Evolutionary conservation across 2,888 invertebrate genomes (phyloP).

Genomic region (Archaeoteleia sp.): DNA sequence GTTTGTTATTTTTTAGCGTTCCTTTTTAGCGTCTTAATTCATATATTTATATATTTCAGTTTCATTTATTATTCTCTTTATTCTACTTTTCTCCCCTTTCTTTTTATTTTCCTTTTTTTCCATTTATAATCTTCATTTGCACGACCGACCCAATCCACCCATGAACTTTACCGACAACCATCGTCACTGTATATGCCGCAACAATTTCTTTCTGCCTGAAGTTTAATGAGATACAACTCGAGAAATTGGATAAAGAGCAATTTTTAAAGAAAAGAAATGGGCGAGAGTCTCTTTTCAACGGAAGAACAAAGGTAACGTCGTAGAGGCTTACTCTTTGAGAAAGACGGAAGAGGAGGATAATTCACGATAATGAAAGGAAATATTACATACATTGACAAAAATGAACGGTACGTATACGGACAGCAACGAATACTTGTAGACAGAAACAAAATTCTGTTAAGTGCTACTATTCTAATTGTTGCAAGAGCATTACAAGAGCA

Average conservation of each 20-base stretch:
- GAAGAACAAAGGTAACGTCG: slow-evolving; percentile 41
- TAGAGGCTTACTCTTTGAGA: slow-evolving; percentile 48
- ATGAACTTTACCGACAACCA: slow-evolving; percentile 51
- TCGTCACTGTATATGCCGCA: slow-evolving; percentile 58
- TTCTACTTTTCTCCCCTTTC: slow-evolving; percentile 7
- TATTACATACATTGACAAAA: too few relatives aligned
- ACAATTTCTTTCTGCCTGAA: slow-evolving; percentile 66
- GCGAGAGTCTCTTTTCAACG: slow-evolving; percentile 56
- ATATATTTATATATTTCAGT: slow-evolving; percentile 38
- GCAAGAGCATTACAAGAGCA: too few relatives aligned
- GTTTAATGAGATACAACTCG: slow-evolving; percentile 73
- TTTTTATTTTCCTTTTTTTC: slow-evolving; percentile 19
- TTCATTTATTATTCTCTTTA: slow-evolving; percentile 36
- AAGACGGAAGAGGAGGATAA: slow-evolving; percentile 41
- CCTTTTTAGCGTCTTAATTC: slow-evolving; percentile 38
- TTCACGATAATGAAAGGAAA: slow-evolving; percentile 38
- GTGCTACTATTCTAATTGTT: too few relatives aligned
- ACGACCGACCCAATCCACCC: slow-evolving; percentile 37
- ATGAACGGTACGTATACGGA: too few relatives aligned
- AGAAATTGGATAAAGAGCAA: slow-evolving; percentile 74
- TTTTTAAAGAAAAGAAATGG: slow-evolving; percentile 70
- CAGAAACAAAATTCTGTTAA: too few relatives aligned
- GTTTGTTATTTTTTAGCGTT: slow-evolving; percentile 47
- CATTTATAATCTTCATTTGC: slow-evolving; percentile 47
- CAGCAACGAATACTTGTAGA: too few relatives aligned